Percentiles rank a stretch among this genome's conserved stretches.
phyloP scores from a whole-genome alignment of 2,797 vertebrate genomes.

The Neopelma chrysocephalum region DNA sequence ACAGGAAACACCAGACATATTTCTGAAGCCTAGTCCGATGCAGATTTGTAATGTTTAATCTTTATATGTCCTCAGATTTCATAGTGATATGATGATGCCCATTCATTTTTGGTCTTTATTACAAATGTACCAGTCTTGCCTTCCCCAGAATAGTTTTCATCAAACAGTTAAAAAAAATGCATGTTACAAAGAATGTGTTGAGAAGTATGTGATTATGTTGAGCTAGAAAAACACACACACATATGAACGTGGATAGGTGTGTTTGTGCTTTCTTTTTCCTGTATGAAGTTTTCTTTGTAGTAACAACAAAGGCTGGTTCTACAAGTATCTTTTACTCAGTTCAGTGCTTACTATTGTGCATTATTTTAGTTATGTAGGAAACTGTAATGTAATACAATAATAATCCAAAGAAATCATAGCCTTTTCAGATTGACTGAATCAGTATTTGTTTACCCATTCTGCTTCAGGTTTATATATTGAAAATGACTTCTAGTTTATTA shows the following conservation, averaged over 20 bases:
- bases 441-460: slow-evolving; percentile 1
- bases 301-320: background rate
- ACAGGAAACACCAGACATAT: background rate
- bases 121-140: background rate
- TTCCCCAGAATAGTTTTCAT: background rate
- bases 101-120: background rate
- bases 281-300: background rate
- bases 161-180: background rate
- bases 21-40: background rate
- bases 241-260: background rate
- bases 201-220: background rate
- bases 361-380: slow-evolving; percentile 3
- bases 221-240: background rate
- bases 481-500: slow-evolving; percentile 33
- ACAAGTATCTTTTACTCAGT: background rate
- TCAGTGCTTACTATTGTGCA: background rate
- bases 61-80: background rate
- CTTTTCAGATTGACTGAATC: background rate
- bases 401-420: background rate
- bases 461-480: slow-evolving; percentile 20
- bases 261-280: background rate
- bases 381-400: background rate
- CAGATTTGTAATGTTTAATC: background rate
- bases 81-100: background rate
- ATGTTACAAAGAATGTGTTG: background rate